Evolutionary conservation across 53 echinoderm and acorn worm genomes (phyloP), one percentile per base, ranked within the genome.

Genomic region (Holothuria scabra): DNA sequence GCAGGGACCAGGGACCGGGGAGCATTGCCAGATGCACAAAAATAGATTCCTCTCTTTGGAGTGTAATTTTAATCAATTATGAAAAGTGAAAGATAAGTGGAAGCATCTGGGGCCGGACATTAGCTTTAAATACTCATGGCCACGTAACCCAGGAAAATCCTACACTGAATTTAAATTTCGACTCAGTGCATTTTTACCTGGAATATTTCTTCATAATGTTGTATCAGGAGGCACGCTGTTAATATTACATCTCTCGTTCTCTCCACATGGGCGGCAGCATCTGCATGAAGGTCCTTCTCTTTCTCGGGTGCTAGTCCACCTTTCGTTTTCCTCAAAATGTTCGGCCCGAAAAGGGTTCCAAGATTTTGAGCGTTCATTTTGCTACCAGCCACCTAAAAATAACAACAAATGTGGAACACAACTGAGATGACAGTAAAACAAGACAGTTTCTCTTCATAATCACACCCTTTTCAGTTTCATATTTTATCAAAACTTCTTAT

Each of bases 291-390:
- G 35, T 81, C 82, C 28, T 81, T 81, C 16, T 81, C 82, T 35
- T 81, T 81, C 32, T 81, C 81, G 8, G 61, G 81, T 9, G 37
- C 86, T 60, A 92, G 90, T 5, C 92, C 97, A 14, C 90, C 90
- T 83, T 97, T 97, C 2, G 93, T 90, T 81, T 95, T 94, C 37
- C 89, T 85, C 28, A 97, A 89, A 65, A 97, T 94, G 70, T 97
- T 97, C 10, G 97, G 97, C 16, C 97, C 97, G 80, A 97, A 97
- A 18, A 97, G 84, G 18, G 89, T 97, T 18, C 90, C 94, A 9
- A 97, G 85, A 64, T 97, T 97, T 38, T 92, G 90, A n/a, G 84
- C 78, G 81, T 97, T 94, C 97, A 97, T 97, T 80, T 94, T 97
- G 80, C 91, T 97, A 21, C 97, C 97, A 59, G 67, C 59, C 19